Conservation (phyloP, 2,888 invertebrate species). For the Antitype chi region DNA sequence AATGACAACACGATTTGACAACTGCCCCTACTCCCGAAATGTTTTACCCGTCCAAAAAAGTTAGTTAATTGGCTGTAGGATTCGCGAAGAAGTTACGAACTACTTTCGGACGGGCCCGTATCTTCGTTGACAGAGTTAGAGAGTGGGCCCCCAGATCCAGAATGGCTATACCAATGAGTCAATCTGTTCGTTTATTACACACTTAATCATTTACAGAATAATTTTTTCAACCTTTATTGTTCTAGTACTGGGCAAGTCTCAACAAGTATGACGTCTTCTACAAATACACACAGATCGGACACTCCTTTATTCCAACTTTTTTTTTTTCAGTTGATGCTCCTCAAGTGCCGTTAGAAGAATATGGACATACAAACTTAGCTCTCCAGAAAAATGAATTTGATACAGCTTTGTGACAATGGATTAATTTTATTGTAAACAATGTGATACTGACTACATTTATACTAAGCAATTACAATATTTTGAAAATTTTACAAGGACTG, state of each 20-base stretch:
- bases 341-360: conserved; percentile 78
- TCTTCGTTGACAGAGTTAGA: no score
- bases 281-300: not conserved
- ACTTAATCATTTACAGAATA: not conserved
- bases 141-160: no score
- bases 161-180: no score
- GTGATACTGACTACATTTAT: conserved; percentile 36
- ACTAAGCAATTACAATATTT: conserved; percentile 19
- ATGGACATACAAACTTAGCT: conserved; percentile 61
- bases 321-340: conserved; percentile 74
- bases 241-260: not conserved
- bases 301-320: not conserved
- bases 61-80: no score
- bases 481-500: conserved; percentile 40
- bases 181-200: no score
- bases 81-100: no score
- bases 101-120: no score
- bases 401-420: conserved; percentile 65
- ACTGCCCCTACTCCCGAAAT: no score
- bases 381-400: conserved; percentile 67
- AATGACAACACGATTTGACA: no score
- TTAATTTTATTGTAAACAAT: conserved; percentile 24
- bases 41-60: no score
- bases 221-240: not conserved
- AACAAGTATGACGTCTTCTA: not conserved